Base-by-base conservation (phyloP, 2,797 vertebrate species). In the Chiloscyllium punctatum region DNA sequence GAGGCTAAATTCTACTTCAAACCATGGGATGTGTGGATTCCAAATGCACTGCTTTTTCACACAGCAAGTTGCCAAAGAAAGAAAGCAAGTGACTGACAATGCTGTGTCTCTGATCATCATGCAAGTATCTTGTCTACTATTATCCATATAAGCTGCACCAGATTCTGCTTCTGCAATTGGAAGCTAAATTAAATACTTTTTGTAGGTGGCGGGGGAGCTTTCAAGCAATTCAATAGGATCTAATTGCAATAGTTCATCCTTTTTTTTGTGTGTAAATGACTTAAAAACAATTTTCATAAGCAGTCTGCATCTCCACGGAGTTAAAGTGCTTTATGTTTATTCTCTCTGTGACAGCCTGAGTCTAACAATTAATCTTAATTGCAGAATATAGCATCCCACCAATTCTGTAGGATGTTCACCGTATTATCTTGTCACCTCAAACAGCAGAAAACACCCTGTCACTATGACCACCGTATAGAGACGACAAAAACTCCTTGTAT, bases 351-450 rank as follows among this genome's bases (percentile, higher is more conserved):
- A 53, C 66, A 92, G 62, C 18, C 62, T 6, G 42, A 69, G 66
- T 69, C n/a, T 42, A 69, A 92, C 62, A 92, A 92, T 92, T 92
- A 92, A 92, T n/a, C 66, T n/a, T 69, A 92, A 92, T 92, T 92
- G 62, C 66, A 92, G 62, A 92, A 92, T 92, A 92, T 92, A 92
- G 90, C 37, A 92, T 92, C 90, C n/a, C 9, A 69, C 62, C 62
- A 8, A 69, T 21, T 92, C 68, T 23, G n/a, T 69, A 92, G 90
- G 90, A 92, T 37, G 90, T 92, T 68, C 62, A 69, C n/a, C n/a
- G 42, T 68, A 92, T 92, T 92, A 92, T 92, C 90, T 37, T 92
- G 90, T 92, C 90, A 92, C 25, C 62, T 92, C 90, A 42, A 92
- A 25, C 90, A 92, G 90, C 62, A 90, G 87, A 90, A 62, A 90